phyloP scores from a whole-genome alignment of 2,113 vertebrate genomes.

The Zosterops lateralis region DNA sequence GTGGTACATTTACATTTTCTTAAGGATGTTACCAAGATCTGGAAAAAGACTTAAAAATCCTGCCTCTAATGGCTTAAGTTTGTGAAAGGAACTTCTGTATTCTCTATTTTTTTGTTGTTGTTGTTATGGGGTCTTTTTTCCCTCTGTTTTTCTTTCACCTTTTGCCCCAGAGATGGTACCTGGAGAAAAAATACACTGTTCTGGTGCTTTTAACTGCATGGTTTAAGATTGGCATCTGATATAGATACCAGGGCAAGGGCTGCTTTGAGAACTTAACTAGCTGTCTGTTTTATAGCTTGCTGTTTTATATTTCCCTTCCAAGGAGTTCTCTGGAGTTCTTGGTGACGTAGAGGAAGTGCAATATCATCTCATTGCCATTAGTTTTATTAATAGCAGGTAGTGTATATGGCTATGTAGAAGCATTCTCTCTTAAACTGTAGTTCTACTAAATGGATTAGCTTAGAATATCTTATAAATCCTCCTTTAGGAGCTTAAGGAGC shows the following conservation, averaged over 20 bases:
- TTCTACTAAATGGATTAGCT: background rate
- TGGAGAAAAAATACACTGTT: background rate
- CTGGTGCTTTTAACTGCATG: background rate
- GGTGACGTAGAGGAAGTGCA: background rate
- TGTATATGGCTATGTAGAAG: background rate
- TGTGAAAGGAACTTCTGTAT: background rate
- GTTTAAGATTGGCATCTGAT: background rate
- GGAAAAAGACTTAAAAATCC: background rate
- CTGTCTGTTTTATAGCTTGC: background rate
- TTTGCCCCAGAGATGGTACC: background rate
- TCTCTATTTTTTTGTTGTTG: background rate
- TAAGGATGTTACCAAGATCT: background rate
- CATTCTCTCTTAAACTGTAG: background rate
- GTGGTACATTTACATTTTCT: background rate
- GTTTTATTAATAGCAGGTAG: background rate
- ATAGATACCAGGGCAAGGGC: background rate
- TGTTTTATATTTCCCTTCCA: background rate
- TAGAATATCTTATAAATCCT: background rate
- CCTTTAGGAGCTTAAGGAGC: background rate
- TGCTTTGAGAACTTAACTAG: background rate
- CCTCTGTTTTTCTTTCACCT: fast-evolving
- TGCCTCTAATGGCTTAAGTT: background rate
- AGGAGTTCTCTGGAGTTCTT: background rate
- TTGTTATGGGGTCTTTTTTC: background rate
- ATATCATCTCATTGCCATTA: background rate